A percentile compares a stretch with the other conserved stretches of the same genome.
phyloP scores from a whole-genome alignment of 2,888 invertebrate species.

The Seira musarum region DNA sequence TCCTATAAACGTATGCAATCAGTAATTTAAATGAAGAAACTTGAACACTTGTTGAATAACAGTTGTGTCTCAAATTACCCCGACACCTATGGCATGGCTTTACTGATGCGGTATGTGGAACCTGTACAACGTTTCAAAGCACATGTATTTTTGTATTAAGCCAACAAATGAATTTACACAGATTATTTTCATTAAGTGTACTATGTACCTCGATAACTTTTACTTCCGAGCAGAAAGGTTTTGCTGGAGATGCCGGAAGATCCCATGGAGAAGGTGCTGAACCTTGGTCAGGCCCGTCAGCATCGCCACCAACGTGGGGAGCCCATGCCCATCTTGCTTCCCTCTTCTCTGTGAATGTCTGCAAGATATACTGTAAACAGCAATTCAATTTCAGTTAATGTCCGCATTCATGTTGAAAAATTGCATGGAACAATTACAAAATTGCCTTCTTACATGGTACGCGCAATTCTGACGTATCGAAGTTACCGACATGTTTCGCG shows the following conservation, averaged over 20 bases:
- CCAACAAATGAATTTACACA: too few relatives aligned
- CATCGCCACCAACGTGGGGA: conserved; percentile 73
- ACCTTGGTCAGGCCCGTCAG: conserved; percentile 72
- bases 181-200: too few relatives aligned
- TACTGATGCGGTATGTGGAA: conserved; percentile 75
- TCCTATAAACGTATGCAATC: conserved; percentile 32
- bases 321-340: conserved; percentile 75
- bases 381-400: too few relatives aligned
- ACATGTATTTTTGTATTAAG: neutral
- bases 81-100: conserved; percentile 73
- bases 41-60: too few relatives aligned
- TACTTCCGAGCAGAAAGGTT: conserved; percentile 73
- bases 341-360: conserved; percentile 75
- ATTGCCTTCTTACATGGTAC: conserved; percentile 73
- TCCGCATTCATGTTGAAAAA: too few relatives aligned
- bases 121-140: conserved; percentile 69
- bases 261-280: conserved; percentile 74
- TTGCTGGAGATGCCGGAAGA: conserved; percentile 72
- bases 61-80: conserved; percentile 70
- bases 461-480: conserved; percentile 74
- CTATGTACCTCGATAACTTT: conserved; percentile 71
- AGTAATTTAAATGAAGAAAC: too few relatives aligned
- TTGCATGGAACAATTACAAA: neutral
- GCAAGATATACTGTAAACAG: conserved; percentile 75
- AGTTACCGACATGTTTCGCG: conserved; percentile 73